Conservation (phyloP, 1,140 invertebrate species). For the Panagrolaimus sp. region DNA sequence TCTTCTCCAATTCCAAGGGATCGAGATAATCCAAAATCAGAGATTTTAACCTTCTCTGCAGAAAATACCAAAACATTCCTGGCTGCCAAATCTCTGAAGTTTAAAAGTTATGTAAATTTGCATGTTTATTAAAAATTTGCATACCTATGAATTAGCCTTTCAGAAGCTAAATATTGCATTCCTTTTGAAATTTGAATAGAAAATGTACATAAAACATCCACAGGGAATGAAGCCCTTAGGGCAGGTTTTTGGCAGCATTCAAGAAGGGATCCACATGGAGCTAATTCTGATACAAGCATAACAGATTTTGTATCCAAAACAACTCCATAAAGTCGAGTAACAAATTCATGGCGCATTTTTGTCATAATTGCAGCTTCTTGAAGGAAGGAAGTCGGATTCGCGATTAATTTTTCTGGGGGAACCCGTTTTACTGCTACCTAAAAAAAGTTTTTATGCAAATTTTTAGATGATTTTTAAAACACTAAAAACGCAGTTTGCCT, state of each 20-base stretch:
- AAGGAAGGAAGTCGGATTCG: conserved; percentile 88
- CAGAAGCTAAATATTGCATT: conserved; percentile 74
- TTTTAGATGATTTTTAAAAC: too few species aligned
- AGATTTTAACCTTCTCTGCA: conserved; percentile 75
- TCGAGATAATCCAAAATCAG: conserved; percentile 89
- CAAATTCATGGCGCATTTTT: conserved; percentile 88
- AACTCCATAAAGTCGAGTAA: conserved; percentile 91
- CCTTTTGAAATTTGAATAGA: conserved; percentile 91
- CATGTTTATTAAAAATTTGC: too few species aligned
- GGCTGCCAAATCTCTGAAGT: conserved; percentile 78
- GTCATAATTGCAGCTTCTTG: conserved; percentile 98
- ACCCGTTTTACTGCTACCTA: conserved; percentile 96
- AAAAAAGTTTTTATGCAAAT: too few species aligned
- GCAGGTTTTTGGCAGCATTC: conserved; percentile 90
- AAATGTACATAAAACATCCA: conserved; percentile 70
- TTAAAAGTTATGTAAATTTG: too few species aligned
- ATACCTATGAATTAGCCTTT: conserved; percentile 74
- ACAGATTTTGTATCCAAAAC: conserved; percentile 86
- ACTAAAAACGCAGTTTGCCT: too few species aligned
- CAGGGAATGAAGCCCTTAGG: conserved; percentile 77
- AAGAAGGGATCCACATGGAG: conserved; percentile 82
- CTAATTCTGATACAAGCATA: conserved; percentile 93
- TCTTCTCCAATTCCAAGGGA: conserved; percentile 94
- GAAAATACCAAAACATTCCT: conserved; percentile 80
- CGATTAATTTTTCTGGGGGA: conserved; percentile 72